Evolutionary conservation across 2,888 invertebrate species (phyloP), one percentile per base, ranked within the genome.

Genomic region (Chloroclystis v-ata): DNA sequence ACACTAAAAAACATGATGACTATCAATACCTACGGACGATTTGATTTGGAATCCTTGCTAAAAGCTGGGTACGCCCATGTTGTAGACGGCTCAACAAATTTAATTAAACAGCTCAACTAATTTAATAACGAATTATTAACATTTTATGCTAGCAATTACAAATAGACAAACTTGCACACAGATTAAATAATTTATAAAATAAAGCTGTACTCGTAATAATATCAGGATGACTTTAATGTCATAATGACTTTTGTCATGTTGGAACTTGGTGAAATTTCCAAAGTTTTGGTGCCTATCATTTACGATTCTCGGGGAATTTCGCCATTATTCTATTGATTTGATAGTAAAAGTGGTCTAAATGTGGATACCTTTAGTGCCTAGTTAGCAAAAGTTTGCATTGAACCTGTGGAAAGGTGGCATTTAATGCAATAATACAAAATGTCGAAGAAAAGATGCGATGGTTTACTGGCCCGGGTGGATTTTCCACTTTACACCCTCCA

Each of bases 401-500:
- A 57, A 40, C 57, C 45, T 59, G 63, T 64, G 63, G 56, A 58
- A 46, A 63, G 58, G 47, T 62, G 62, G 60, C 59, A 62, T 67
- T 75, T 72, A 57, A 75, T 75, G 81, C 64, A 71, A 61, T 75
- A 78, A 64, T 62, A 61, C 61, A 80, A 69, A 62, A 87, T 87
- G 87, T 72, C 87, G 62, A 80, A 80, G 47, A 84, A 77, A 72
- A 78, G 89, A 78, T 75, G 92, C 67, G 92, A 93, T 75, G 93
- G 94, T 60, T 89, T 96, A 61, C 80, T 96, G 72, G 96, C 96
- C 54, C 91, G 94, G 69, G 95, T 97, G 37, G 96, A 97, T 90
- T 97, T 97, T 88, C 98, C 98, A 4, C 89, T 97, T 50, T 98
- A 97, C 77, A 93, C 95, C 1, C 90, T 98, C 25, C 94, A 95